These are phyloP conservation scores for Oreochromis aureus DNA, from an alignment of 2,113 vertebrate genomes.

Conservation along the genomic window DNA sequence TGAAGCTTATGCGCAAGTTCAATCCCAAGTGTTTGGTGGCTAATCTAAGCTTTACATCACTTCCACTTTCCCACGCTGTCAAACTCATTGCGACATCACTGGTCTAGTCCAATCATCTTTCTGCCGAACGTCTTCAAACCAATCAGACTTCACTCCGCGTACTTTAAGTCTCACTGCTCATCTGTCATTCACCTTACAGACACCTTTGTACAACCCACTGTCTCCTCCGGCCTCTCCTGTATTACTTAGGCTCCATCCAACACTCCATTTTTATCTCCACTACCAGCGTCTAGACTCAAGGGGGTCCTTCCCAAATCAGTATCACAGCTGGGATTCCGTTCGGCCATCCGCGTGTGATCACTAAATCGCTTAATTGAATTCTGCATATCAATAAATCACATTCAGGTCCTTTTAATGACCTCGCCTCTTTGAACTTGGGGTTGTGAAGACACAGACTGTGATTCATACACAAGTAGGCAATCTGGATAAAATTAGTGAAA, in stretches of 20 bases:
- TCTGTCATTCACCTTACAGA: not conserved
- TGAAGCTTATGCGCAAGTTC: not conserved
- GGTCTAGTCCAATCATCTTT: not conserved
- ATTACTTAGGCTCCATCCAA: not conserved
- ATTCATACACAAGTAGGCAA: not conserved
- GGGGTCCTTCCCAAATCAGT: not conserved
- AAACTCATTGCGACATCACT: not conserved
- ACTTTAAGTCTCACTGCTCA: not conserved
- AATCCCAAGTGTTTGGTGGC: not conserved
- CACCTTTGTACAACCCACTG: not conserved
- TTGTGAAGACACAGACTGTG: not conserved
- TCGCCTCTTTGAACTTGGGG: not conserved
- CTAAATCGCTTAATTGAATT: not conserved
- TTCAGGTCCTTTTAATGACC: not conserved
- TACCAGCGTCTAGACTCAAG: not conserved
- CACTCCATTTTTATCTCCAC: not conserved
- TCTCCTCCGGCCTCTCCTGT: not conserved
- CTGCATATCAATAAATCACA: not conserved
- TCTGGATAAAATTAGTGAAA: not conserved
- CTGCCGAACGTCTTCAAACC: not conserved
- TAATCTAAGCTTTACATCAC: not conserved
- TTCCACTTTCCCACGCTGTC: not conserved
- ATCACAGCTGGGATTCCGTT: not conserved
- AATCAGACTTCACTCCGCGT: not conserved
- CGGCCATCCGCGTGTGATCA: not conserved